Percentiles rank a stretch among this genome's conserved stretches.
Evolutionary conservation across 2,888 invertebrate species (phyloP).

Genomic region (Theristus sp.): DNA sequence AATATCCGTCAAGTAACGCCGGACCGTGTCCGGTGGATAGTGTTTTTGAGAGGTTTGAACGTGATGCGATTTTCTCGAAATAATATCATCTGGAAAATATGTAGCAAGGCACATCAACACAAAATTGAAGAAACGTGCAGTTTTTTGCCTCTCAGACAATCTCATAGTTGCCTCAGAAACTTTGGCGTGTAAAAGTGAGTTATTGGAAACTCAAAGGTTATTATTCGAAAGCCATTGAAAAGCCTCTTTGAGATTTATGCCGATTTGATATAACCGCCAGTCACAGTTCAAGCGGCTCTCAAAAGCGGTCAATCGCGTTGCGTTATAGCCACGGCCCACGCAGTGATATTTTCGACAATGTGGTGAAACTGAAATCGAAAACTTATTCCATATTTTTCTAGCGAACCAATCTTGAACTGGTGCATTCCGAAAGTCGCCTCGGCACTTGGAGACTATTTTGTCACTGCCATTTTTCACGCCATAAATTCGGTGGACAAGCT

Average conservation of each 20-base stretch:
- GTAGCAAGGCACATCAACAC: too few species aligned
- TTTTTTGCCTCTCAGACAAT: too few species aligned
- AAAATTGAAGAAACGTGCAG: too few species aligned
- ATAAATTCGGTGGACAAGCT: conserved; percentile 71
- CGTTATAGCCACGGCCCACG: neutral
- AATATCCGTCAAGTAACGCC: neutral
- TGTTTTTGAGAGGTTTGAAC: conserved; percentile 47
- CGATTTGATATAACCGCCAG: too few species aligned
- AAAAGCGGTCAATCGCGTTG: too few species aligned
- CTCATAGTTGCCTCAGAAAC: too few species aligned
- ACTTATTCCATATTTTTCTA: conserved; percentile 17
- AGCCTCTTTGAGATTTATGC: too few species aligned
- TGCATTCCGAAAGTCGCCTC: conserved; percentile 53
- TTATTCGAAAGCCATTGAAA: too few species aligned
- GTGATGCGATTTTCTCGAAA: conserved; percentile 17
- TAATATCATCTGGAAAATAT: too few species aligned
- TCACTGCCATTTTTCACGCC: conserved; percentile 49
- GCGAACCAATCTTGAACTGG: conserved; percentile 59
- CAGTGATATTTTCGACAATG: neutral
- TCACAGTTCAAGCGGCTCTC: too few species aligned
- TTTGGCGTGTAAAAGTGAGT: too few species aligned
- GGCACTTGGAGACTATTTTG: conserved; percentile 42
- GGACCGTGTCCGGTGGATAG: conserved; percentile 60
- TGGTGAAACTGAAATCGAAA: neutral
- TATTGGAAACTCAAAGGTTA: too few species aligned